Conservation (phyloP, 2,888 invertebrate species). For the Eupithecia subfuscata region DNA sequence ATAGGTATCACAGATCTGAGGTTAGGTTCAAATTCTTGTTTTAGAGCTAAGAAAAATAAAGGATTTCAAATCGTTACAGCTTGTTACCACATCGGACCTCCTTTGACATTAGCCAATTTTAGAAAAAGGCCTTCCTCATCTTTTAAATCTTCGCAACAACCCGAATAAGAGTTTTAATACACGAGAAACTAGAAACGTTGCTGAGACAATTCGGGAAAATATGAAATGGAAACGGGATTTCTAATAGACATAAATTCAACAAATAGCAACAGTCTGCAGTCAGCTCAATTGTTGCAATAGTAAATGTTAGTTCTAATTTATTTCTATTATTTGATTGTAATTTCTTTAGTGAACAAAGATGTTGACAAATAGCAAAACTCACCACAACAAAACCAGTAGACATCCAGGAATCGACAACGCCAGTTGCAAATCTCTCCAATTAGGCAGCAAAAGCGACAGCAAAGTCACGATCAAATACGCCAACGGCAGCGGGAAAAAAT, state of each 20-base stretch:
- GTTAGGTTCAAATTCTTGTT: neutral
- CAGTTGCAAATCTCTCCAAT: conserved; percentile 89
- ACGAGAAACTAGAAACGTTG: neutral
- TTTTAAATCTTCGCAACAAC: too few species aligned
- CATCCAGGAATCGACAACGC: conserved; percentile 89
- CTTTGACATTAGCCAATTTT: too few species aligned
- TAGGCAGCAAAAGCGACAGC: conserved; percentile 87
- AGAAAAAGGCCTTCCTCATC: neutral
- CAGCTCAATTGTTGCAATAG: too few species aligned
- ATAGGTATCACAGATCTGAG: too few species aligned
- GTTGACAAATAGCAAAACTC: conserved; percentile 52
- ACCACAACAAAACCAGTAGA: conserved; percentile 87
- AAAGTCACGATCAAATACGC: conserved; percentile 90
- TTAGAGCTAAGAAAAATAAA: neutral
- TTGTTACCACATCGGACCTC: neutral
- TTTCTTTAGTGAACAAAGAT: too few species aligned
- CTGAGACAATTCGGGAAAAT: neutral
- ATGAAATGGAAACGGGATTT: neutral
- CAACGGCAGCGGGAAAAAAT: conserved; percentile 90
- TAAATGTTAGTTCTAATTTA: too few species aligned
- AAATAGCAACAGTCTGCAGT: too few species aligned
- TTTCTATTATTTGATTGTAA: too few species aligned
- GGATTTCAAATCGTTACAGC: neutral
- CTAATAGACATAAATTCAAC: neutral
- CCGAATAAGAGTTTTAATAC: neutral